phyloP scores from a whole-genome alignment of 2,888 invertebrate genomes.

The Lithodes maja region DNA sequence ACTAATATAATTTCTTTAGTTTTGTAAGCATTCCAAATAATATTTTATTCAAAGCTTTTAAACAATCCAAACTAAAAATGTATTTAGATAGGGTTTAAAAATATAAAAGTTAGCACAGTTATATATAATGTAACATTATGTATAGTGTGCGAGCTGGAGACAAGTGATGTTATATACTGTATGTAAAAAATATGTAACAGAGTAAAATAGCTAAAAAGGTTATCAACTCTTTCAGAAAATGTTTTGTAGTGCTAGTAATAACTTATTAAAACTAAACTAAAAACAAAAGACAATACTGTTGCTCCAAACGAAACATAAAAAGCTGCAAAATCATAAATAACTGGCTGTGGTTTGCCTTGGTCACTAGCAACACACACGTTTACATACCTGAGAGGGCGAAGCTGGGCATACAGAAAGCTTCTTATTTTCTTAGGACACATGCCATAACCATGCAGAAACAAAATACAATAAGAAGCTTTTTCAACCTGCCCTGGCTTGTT shows the following conservation, averaged over 20 bases:
- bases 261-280: background rate
- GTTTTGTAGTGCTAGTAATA: background rate
- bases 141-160: too few relatives aligned
- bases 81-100: too few relatives aligned
- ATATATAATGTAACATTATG: too few relatives aligned
- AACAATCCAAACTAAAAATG: too few relatives aligned
- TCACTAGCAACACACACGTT: constrained; percentile 52
- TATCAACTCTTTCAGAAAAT: too few relatives aligned
- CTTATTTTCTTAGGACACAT: constrained; percentile 51
- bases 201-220: too few relatives aligned
- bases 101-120: too few relatives aligned
- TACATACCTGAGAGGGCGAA: constrained; percentile 61
- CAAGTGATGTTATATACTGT: too few relatives aligned
- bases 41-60: too few relatives aligned
- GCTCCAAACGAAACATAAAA: constrained; percentile 24
- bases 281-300: background rate
- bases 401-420: constrained; percentile 65
- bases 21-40: too few relatives aligned
- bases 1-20: too few relatives aligned
- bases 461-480: constrained; percentile 69
- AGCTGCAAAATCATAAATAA: constrained; percentile 54
- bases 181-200: too few relatives aligned
- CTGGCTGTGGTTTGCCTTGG: constrained; percentile 59
- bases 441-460: constrained; percentile 55
- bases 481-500: constrained; percentile 36